Conservation (phyloP, 2,113 vertebrate genomes). For the Dryoscopus gambensis region DNA sequence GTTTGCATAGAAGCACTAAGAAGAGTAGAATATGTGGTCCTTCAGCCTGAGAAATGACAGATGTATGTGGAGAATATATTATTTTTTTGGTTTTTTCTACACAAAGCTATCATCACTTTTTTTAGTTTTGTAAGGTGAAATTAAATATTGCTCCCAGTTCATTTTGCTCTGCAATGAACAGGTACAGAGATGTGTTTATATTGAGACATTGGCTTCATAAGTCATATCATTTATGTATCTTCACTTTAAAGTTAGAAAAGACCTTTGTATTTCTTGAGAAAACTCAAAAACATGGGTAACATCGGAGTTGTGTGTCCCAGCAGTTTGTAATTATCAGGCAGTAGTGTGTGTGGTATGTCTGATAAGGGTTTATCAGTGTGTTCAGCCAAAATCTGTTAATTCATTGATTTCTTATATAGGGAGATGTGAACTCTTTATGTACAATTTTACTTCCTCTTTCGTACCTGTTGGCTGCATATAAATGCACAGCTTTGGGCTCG, state of each 20-base stretch:
- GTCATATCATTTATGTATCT: background rate
- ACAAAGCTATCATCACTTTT: background rate
- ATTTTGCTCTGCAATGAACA: background rate
- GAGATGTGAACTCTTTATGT: background rate
- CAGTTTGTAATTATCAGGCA: background rate
- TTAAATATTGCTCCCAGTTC: background rate
- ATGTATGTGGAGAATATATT: background rate
- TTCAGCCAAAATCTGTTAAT: background rate
- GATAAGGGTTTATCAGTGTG: background rate
- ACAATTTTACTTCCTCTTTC: background rate
- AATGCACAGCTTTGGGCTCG: background rate
- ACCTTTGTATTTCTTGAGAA: background rate
- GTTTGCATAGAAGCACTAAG: background rate
- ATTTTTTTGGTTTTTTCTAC: background rate
- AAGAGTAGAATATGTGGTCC: background rate
- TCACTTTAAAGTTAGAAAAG: background rate
- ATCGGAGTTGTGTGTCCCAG: background rate
- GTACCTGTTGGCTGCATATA: rapidly evolving
- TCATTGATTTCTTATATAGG: rapidly evolving
- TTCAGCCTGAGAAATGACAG: background rate
- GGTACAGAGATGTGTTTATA: background rate
- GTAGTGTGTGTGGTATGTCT: background rate
- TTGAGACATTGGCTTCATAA: background rate
- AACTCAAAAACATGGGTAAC: background rate
- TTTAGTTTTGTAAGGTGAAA: background rate